Evolutionary conservation across 2,113 vertebrate genomes (phyloP), one percentile per base, ranked within the genome.

Genomic region (Eleginops maclovinus): DNA sequence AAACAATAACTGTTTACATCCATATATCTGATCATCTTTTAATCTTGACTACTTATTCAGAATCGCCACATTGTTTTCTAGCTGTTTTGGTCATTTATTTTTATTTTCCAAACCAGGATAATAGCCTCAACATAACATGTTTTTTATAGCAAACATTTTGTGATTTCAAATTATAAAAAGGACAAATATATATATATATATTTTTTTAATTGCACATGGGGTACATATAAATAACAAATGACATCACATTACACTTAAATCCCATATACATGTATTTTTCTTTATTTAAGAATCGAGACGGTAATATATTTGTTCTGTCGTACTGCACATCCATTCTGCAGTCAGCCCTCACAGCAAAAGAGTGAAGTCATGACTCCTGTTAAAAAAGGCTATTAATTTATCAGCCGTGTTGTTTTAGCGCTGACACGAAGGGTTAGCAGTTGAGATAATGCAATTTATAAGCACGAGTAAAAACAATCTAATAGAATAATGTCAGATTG

Each of bases 371-470:
- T 72, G 72, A 82, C 76, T 70, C 44, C 14, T 74, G 70, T 84
- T 75, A 71, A 84, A 87, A 90, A 19, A 55, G 56, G 66, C 55
- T 63, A 44, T 81, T 87, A 44, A 87, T 86, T 92, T 72, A 70
- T 88, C 85, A 75, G 68, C 74, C 11, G 10, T 87, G 82, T 88
- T 89, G 79, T 89, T 83, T 86, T 87, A 89, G 71, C n/a, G 31
- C 75, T 83, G 78, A 84, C 85, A 87, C 12, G 5, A 81, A 79
- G 51, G 77, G 51, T 85, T 81, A 83, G 54, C 72, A 79, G 67
- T 82, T 76, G 78, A 82, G 71, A 69, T 93, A 88, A 93, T 85
- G 81, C 63, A 82, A 89, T 93, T 91, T 77, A 86, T 89, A 84
- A 90, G 71, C 56, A 49, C 70, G 59, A 82, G 40, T 66, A 84